Evolutionary conservation across 2,797 vertebrate species (phyloP).

Genomic region (Oryzias dopingdopingensis): DNA sequence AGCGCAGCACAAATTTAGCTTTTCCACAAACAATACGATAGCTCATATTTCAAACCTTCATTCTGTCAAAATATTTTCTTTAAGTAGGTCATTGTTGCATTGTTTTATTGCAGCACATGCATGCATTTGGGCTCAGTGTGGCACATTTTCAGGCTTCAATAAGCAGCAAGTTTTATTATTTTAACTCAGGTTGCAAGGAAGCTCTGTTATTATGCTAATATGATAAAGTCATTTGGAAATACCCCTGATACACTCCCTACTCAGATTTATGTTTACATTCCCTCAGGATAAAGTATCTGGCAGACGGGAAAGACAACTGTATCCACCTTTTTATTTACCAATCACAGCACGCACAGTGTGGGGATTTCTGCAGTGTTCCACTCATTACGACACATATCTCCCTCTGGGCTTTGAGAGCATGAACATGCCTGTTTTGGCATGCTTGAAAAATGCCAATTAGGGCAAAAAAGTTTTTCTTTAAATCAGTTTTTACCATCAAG

Average conservation of each 20-base stretch:
- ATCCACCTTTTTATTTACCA: conserved; percentile 45
- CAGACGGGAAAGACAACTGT: conserved; percentile 50
- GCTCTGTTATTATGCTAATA: not conserved
- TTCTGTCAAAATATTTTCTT: too few relatives aligned
- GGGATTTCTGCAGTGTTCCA: conserved; percentile 48
- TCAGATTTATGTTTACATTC: conserved; percentile 9
- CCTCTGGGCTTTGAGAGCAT: conserved; percentile 38
- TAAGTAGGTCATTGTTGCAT: too few relatives aligned
- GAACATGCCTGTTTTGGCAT: conserved; percentile 14
- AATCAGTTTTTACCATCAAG: conserved; percentile 7
- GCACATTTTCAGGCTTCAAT: not conserved
- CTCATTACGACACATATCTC: conserved; percentile 41
- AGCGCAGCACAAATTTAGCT: not conserved
- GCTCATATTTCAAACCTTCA: too few relatives aligned
- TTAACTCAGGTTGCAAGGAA: not conserved
- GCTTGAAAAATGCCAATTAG: conserved; percentile 33
- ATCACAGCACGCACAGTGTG: conserved; percentile 30
- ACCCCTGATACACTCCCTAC: conserved; percentile 3
- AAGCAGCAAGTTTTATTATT: not conserved
- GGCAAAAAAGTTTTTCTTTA: conserved; percentile 19
- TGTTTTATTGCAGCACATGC: not conserved
- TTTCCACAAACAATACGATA: conserved; percentile 23
- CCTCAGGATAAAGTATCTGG: conserved; percentile 28
- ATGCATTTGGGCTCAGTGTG: not conserved
- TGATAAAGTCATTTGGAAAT: conserved; percentile 11